Conservation (phyloP, 2,888 invertebrate species). For the Cremastobaeus sp. region DNA sequence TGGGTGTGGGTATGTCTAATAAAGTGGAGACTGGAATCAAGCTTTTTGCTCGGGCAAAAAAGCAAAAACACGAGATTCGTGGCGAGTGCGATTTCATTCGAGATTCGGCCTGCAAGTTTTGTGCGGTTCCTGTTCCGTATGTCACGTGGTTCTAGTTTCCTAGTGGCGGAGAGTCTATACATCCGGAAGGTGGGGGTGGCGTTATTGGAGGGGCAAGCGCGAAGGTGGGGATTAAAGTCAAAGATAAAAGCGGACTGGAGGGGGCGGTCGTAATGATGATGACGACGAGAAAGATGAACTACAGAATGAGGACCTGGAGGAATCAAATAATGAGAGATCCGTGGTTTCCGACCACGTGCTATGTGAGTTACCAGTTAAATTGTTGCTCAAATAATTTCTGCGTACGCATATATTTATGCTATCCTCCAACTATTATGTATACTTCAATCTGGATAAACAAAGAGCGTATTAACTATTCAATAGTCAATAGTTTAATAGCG, state of each 20-base stretch:
- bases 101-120: conserved; percentile 65
- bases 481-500: no score
- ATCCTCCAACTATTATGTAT: no score
- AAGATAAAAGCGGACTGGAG: conserved; percentile 31
- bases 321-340: conserved; percentile 43
- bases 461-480: no score
- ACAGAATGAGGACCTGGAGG: conserved; percentile 35
- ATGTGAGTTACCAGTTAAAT: no score
- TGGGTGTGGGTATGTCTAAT: neutral
- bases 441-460: no score
- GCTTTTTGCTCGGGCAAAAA: conserved; percentile 38
- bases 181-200: conserved; percentile 40
- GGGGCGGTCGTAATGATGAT: conserved; percentile 43
- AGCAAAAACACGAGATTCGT: conserved; percentile 48
- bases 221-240: conserved; percentile 49
- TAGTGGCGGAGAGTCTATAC: conserved; percentile 21
- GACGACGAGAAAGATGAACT: conserved; percentile 21
- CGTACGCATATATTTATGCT: neutral
- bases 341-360: conserved; percentile 55
- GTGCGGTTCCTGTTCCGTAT: conserved; percentile 70
- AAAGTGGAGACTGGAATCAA: conserved; percentile 29
- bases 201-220: conserved; percentile 24
- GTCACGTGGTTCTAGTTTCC: conserved; percentile 65
- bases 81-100: conserved; percentile 49
- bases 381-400: no score